Evolutionary conservation across 1,140 invertebrate genomes (phyloP).

Genomic region (Phenacoccus solenopsis): DNA sequence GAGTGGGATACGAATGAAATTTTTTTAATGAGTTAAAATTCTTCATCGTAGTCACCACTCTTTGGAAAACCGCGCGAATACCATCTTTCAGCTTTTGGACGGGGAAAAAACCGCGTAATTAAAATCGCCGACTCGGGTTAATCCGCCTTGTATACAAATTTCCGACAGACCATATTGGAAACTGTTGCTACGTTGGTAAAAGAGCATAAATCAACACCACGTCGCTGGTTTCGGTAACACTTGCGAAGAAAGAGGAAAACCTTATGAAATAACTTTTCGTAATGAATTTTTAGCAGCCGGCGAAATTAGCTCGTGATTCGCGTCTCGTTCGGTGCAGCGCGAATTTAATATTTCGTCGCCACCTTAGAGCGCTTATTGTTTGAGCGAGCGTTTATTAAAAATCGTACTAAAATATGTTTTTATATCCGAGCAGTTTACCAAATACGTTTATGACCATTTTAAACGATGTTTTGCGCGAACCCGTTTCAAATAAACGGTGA

Average conservation of each 20-base stretch:
- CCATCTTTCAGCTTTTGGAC: too few relatives aligned
- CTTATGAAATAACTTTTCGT: background rate
- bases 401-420: conserved; percentile 4
- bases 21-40: too few relatives aligned
- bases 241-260: too few relatives aligned
- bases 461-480: background rate
- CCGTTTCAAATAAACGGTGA: background rate
- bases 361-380: background rate
- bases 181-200: background rate
- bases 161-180: background rate
- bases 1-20: too few relatives aligned
- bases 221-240: background rate
- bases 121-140: too few relatives aligned
- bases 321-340: background rate
- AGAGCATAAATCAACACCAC: background rate
- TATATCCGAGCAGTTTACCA: background rate
- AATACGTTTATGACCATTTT: background rate
- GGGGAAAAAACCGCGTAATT: too few relatives aligned
- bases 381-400: background rate
- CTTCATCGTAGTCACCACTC: too few relatives aligned
- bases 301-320: background rate
- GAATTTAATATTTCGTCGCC: background rate
- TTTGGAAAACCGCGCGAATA: too few relatives aligned
- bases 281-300: background rate
- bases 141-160: too few relatives aligned